phyloP scores from a whole-genome alignment of 2,113 vertebrate genomes.

The Hucho hucho region DNA sequence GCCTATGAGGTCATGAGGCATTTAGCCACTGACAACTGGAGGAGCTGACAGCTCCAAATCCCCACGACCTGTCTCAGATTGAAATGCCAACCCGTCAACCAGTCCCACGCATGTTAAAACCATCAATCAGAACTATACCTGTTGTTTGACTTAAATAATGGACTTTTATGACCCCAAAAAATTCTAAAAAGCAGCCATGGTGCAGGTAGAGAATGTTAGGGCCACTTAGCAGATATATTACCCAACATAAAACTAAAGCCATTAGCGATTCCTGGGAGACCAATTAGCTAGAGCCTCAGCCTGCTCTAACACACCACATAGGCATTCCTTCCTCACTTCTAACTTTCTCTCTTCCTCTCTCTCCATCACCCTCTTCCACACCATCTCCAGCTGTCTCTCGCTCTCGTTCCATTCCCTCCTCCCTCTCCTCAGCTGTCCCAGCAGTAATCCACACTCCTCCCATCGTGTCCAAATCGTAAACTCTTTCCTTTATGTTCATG shows the following conservation, averaged over 20 bases:
- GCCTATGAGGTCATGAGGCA: slow-evolving; percentile 24
- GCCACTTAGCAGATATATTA: slow-evolving; percentile 11
- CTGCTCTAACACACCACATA: slow-evolving; percentile 6
- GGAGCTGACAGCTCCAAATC: slow-evolving; percentile 3
- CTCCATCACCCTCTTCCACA: slow-evolving; percentile 26
- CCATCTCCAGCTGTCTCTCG: not conserved
- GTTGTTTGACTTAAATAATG: slow-evolving; percentile 11
- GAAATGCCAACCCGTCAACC: not conserved
- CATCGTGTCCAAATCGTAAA: not conserved
- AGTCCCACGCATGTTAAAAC: slow-evolving; percentile 36
- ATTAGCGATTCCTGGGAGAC: slow-evolving; percentile 42
- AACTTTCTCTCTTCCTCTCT: too few species aligned
- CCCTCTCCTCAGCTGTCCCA: slow-evolving; percentile 33
- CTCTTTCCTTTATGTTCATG: not conserved
- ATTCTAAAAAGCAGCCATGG: slow-evolving; percentile 25
- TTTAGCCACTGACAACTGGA: slow-evolving; percentile 27
- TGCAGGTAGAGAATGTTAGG: slow-evolving; percentile 25
- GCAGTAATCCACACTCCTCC: slow-evolving; percentile 38
- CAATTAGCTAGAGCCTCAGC: slow-evolving; percentile 45
- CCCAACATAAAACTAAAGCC: slow-evolving; percentile 20
- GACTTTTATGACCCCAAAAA: slow-evolving; percentile 22
- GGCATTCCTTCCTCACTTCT: not conserved
- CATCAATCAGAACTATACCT: slow-evolving; percentile 24
- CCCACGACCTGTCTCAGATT: slow-evolving; percentile 24
- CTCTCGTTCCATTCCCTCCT: not conserved